Conservation (phyloP, 2,797 vertebrate genomes). For the Xerus rutilus region DNA sequence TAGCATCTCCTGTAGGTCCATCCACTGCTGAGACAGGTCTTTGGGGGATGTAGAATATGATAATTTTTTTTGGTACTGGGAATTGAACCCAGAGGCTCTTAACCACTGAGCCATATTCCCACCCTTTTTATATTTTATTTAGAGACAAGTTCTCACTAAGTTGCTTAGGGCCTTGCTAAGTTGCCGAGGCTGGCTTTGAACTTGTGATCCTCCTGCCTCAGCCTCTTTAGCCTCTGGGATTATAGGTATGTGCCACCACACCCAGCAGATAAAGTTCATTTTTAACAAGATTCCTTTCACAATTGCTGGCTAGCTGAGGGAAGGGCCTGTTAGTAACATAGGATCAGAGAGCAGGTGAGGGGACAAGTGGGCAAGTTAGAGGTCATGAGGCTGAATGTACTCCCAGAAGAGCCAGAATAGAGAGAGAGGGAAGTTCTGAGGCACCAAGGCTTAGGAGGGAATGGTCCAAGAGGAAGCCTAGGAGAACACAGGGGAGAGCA, state of each 20-base stretch:
- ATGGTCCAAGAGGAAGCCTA: not conserved
- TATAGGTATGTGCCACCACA: too few species aligned
- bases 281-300: not conserved
- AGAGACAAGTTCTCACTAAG: too few species aligned
- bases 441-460: not conserved
- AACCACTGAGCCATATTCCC: too few species aligned
- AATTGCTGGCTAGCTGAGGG: not conserved
- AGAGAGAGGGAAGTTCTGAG: not conserved
- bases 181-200: too few species aligned
- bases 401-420: not conserved
- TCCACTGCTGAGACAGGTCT: not conserved
- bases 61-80: too few species aligned
- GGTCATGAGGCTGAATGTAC: not conserved
- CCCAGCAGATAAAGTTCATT: not conserved
- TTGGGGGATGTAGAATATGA: not conserved
- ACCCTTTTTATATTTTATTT: too few species aligned
- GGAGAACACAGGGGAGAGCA: not conserved
- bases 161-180: too few species aligned
- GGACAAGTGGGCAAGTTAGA: not conserved
- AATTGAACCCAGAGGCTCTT: too few species aligned
- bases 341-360: not conserved
- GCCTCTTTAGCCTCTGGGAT: too few species aligned
- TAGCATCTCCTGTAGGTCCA: not conserved
- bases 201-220: too few species aligned
- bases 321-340: not conserved